Base-by-base conservation (phyloP, 2,888 invertebrate species). In the Onthophagus sagittarius region DNA sequence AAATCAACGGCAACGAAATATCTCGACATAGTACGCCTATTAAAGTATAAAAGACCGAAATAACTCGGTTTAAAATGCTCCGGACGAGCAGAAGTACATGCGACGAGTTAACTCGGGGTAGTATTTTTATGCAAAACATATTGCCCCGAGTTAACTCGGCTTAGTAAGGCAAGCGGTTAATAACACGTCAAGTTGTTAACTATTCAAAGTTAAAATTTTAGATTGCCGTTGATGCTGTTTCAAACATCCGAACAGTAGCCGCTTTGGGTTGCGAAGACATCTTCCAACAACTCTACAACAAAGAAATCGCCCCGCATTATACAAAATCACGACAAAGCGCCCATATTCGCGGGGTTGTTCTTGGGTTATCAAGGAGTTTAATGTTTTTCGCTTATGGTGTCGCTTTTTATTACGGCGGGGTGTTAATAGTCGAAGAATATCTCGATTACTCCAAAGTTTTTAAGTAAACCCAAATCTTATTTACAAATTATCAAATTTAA, bases 181-280 rank as follows among this genome's bases (percentile, higher is more conserved):
- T 33, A 33, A 33, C 33, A 33, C n/a, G n/a, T n/a, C n/a, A n/a
- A n/a, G n/a, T n/a, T n/a, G n/a, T n/a, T 33, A 33, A 33, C 33
- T 67, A 77, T 69, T 69, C 33, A 33, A 5, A 33, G 7, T 33
- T 33, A 33, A n/a, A n/a, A n/a, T 78, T 79, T 32, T 79, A 89
- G 89, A 86, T 92, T 72, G 90, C 92, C 1, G 90, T 92, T 15
- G 93, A 93, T 81, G 91, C 91, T 0, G 91, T 93, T 4, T 88
- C 90, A 5, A 92, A 92, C 78, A 90, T 92, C 3, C 88, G 92
- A 14, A 93, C 93, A 0, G 92, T 92, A 0, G 91, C 89, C 0
- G 90, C 91, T 0, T 82, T 92, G 9, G 91, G 92, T 1, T 86
- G 90, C 15, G 93, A 93, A 82, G 86, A 88, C 32, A 87, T 87